A percentile compares a stretch with the other conserved stretches of the same genome.
Evolutionary conservation across 2,888 invertebrate species (phyloP).

Genomic region (Lampropteryx suffumata): DNA sequence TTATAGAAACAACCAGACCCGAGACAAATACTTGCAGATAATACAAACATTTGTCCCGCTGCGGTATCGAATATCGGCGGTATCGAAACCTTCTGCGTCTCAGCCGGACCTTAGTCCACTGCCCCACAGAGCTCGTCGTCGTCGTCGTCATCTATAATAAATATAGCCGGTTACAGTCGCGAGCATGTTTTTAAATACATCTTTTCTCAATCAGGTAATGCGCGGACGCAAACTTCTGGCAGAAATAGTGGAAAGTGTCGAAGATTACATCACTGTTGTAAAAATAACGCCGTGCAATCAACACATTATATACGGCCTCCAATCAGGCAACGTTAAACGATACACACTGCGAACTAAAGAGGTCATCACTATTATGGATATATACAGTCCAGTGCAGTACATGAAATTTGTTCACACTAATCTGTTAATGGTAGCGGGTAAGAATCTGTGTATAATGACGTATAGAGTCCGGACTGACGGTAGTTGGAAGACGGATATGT

Average conservation of each 20-base stretch:
- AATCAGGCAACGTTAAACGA: constrained; percentile 67
- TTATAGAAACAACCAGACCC: too few species aligned
- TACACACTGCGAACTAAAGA: constrained; percentile 67
- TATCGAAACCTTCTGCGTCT: too few species aligned
- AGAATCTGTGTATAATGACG: constrained; percentile 70
- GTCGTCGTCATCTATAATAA: too few species aligned
- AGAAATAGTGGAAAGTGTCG: constrained; percentile 65
- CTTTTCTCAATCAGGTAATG: constrained; percentile 72
- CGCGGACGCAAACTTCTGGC: constrained; percentile 69
- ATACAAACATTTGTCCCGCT: too few species aligned
- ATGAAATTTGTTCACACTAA: constrained; percentile 62
- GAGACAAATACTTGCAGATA: too few species aligned
- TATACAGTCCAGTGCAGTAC: constrained; percentile 68
- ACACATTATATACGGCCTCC: constrained; percentile 74
- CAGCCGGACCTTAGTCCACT: too few species aligned
- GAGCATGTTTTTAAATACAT: too few species aligned
- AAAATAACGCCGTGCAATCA: constrained; percentile 77
- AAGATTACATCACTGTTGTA: constrained; percentile 71
- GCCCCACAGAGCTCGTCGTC: too few species aligned
- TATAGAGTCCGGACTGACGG: constrained; percentile 51
- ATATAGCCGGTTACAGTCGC: too few species aligned
- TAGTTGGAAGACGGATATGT: constrained; percentile 66
- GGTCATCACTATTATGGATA: constrained; percentile 59
- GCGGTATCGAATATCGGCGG: too few species aligned
- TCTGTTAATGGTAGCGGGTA: constrained; percentile 67